phyloP scores from a whole-genome alignment of 1,140 invertebrate species.

The Diachasma alloeum region DNA sequence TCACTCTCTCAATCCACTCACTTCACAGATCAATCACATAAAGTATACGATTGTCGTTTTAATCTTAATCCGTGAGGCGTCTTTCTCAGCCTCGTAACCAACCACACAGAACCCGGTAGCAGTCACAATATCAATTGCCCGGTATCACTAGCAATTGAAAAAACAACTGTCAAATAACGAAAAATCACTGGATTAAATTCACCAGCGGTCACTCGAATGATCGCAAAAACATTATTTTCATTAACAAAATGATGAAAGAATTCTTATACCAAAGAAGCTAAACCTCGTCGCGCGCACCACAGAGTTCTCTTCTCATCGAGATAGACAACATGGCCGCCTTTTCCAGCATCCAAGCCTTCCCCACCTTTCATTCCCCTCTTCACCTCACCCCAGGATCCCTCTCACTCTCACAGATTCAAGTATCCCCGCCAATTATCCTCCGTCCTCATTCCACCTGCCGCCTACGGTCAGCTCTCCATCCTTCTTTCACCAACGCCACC shows the following conservation, averaged over 20 bases:
- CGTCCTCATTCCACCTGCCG: conserved; percentile 23
- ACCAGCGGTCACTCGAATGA: no score
- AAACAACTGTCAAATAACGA: conserved; percentile 5
- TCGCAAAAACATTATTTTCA: conserved; percentile 28
- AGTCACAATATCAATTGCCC: neutral
- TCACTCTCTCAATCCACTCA: neutral
- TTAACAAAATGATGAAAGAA: conserved; percentile 20
- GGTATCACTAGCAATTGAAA: neutral
- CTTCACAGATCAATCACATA: neutral
- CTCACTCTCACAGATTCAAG: neutral
- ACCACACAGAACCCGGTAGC: neutral
- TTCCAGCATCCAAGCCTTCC: conserved; percentile 55
- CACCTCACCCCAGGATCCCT: neutral
- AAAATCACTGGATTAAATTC: conserved; percentile 13
- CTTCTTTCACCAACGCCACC: conserved; percentile 14
- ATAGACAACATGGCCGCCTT: conserved; percentile 64
- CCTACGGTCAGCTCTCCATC: conserved; percentile 14
- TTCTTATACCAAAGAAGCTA: conserved; percentile 50
- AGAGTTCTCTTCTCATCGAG: conserved; percentile 60
- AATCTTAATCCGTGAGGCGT: neutral
- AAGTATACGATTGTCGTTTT: neutral
- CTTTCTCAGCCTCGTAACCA: neutral
- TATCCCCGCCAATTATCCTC: conserved; percentile 28
- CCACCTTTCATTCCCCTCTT: neutral
- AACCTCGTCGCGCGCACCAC: conserved; percentile 59